These are phyloP conservation scores for Lepidurus packardi DNA, from an alignment of 1,140 invertebrate species.

Conservation along the genomic window DNA sequence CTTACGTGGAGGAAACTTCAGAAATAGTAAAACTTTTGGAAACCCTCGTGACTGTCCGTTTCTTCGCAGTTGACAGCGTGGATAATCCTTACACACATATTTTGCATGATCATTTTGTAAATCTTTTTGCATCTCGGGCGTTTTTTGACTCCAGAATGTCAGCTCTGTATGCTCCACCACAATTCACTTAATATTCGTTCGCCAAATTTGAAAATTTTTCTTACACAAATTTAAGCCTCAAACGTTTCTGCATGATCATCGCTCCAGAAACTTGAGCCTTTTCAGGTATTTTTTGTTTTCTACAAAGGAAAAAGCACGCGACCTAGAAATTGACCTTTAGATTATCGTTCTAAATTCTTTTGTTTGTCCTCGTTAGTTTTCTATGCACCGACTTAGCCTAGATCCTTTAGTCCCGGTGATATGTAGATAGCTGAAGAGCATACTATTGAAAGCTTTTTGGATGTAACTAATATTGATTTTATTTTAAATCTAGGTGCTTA, in stretches of 20 bases:
- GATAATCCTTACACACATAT: no score
- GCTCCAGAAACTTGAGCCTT: no score
- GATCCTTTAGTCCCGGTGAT: neutral
- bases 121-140: no score
- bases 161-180: no score
- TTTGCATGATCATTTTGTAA: no score
- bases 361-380: neutral
- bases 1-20: slow-evolving; percentile 79
- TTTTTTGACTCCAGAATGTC: slow-evolving; percentile 36
- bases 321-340: neutral
- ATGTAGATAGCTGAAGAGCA: neutral
- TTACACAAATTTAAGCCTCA: no score
- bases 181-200: no score
- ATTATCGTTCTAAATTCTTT: neutral
- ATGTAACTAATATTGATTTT: slow-evolving; percentile 2
- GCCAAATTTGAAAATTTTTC: no score
- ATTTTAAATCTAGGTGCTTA: slow-evolving; percentile 28
- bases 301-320: neutral
- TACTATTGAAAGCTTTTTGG: neutral
- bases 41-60: slow-evolving; percentile 31
- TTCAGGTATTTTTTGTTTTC: no score
- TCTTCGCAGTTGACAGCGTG: no score
- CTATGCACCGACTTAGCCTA: neutral
- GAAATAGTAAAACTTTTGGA: slow-evolving; percentile 55
- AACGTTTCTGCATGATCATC: no score